Evolutionary conservation across 2,797 vertebrate species (phyloP).

Genomic region (Sphenodon punctatus): DNA sequence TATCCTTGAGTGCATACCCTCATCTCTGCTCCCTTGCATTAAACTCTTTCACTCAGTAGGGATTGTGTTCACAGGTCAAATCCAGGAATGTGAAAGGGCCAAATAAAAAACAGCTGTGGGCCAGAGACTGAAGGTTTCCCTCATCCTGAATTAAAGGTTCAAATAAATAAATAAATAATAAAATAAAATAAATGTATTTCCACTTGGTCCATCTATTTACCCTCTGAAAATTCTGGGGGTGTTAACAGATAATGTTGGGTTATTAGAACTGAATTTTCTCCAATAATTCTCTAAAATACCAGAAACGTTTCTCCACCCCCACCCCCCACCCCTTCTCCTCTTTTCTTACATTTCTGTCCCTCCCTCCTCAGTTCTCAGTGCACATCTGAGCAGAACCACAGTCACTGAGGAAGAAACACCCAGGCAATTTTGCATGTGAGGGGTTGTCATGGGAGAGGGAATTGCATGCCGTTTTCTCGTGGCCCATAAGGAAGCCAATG

Average conservation of each 20-base stretch:
- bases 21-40: no score
- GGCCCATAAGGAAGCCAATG: conserved; percentile 3
- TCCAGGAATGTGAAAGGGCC: no score
- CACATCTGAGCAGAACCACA: not conserved
- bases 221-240: not conserved
- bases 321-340: no score
- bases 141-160: no score
- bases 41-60: no score
- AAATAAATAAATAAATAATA: no score
- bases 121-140: no score
- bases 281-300: not conserved
- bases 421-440: not conserved
- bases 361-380: not conserved
- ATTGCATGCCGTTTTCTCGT: not conserved
- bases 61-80: no score
- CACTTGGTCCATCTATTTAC: not conserved
- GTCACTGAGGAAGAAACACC: not conserved
- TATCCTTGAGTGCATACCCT: no score
- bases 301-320: conserved; percentile 23
- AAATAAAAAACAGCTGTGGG: no score
- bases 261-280: no score
- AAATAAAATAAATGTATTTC: not conserved
- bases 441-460: not conserved
- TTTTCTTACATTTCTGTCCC: not conserved
- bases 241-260: not conserved